Conservation (phyloP, 1,140 invertebrate species). For the Radopholus similis region DNA sequence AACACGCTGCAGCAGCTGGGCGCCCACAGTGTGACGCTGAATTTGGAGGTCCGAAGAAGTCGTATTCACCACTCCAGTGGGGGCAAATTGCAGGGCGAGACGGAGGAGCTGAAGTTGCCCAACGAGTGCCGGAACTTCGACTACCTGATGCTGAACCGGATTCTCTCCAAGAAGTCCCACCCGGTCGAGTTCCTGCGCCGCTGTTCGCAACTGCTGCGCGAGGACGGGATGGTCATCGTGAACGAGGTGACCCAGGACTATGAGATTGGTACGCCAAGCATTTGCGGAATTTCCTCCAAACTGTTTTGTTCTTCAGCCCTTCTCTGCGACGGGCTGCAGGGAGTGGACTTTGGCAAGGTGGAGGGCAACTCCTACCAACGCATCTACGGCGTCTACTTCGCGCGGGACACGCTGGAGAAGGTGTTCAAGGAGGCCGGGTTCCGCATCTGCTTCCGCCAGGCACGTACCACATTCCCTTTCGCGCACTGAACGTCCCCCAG, state of each 20-base stretch:
- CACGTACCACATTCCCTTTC: not conserved
- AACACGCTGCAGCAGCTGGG: slow-evolving; percentile 54
- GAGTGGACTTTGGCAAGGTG: slow-evolving; percentile 65
- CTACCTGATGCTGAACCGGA: slow-evolving; percentile 48
- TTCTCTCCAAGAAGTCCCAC: slow-evolving; percentile 60
- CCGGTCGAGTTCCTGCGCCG: slow-evolving; percentile 57
- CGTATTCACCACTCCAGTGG: not conserved
- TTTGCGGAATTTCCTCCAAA: not conserved
- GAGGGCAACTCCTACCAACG: slow-evolving; percentile 20
- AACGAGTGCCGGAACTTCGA: slow-evolving; percentile 55
- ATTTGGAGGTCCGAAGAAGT: slow-evolving; percentile 31
- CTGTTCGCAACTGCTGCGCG: slow-evolving; percentile 67
- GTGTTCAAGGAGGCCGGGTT: slow-evolving; percentile 62
- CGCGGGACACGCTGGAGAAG: slow-evolving; percentile 54
- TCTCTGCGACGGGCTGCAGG: slow-evolving; percentile 65
- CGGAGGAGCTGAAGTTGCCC: slow-evolving; percentile 30
- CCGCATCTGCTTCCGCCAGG: slow-evolving; percentile 50
- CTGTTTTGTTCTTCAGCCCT: slow-evolving; percentile 12
- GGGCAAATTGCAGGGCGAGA: not conserved
- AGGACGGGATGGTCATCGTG: slow-evolving; percentile 72
- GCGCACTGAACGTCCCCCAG: slow-evolving; percentile 4
- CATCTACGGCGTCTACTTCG: slow-evolving; percentile 57
- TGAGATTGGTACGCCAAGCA: slow-evolving; percentile 39
- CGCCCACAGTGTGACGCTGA: slow-evolving; percentile 56
- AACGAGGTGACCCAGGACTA: slow-evolving; percentile 54